Evolutionary conservation across 2,797 vertebrate genomes (phyloP).

Genomic region (Meriones psammophilus): DNA sequence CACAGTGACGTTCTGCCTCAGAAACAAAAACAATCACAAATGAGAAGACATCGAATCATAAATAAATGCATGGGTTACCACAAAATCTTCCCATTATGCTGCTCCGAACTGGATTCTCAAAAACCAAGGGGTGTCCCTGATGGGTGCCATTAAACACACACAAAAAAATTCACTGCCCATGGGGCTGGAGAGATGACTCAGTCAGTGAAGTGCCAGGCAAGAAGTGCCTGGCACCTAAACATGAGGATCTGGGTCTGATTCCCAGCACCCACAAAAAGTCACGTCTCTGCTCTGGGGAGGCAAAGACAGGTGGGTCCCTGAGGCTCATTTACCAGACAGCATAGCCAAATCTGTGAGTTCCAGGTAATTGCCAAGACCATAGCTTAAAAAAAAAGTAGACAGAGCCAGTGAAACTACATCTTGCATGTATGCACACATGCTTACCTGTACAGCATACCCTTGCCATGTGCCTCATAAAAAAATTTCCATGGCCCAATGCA

Average conservation of each 20-base stretch:
- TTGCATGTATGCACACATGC: not conserved
- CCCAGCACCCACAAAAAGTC: not conserved
- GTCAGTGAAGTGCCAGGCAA: not conserved
- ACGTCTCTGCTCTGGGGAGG: not conserved
- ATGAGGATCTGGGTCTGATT: not conserved
- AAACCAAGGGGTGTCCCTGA: not conserved
- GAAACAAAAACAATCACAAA: not conserved
- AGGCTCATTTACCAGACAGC: not conserved
- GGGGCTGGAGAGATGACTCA: not conserved
- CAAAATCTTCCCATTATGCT: not conserved
- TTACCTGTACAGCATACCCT: not conserved
- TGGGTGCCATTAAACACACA: not conserved
- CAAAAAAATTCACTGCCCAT: not conserved
- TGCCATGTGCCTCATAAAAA: not conserved
- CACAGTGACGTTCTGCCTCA: not conserved
- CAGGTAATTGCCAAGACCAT: not conserved
- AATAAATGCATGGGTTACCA: not conserved
- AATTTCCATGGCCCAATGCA: not conserved
- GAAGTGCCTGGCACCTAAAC: not conserved
- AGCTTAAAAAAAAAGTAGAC: not conserved
- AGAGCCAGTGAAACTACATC: not conserved
- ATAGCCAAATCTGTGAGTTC: not conserved
- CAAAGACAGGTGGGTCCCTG: not conserved
- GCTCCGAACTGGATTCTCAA: not conserved
- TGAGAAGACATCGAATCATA: not conserved